Base-by-base conservation (phyloP, 2,797 vertebrate species). In the Pyrocephalus nanus region DNA sequence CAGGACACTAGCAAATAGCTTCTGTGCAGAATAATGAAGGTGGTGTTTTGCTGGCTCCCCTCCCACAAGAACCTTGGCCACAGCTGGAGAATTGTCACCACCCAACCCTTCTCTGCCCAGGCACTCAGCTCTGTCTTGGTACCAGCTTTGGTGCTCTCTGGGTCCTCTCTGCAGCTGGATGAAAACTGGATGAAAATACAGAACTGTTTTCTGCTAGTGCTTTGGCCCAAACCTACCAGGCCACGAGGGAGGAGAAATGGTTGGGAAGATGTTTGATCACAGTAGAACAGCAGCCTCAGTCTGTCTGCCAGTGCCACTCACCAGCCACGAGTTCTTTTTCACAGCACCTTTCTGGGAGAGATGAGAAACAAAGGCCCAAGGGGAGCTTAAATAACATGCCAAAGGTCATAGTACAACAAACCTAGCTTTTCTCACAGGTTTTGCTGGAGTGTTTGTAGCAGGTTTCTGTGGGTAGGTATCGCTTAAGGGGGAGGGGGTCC, bases 241-340 rank as follows among this genome's bases (percentile, higher is more conserved):
- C 38, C 0, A 0, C 0, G 4, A 66, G 40, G 55, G n/a, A 84
- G 58, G 4, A 78, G 58, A 54, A 72, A 23, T 43, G 32, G 4
- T 2, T 51, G 69, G 53, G 69, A 93, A 88, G 65, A 53, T 0
- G 4, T 65, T 74, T 23, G 45, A 61, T 58, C 27, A 5, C 19
- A 7, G 4, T 4, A 22, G 48, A 78, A 25, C 27, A 69, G 47
- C 66, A 92, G 55, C 29, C 40, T 16, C 1, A 1, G 20, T 48
- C 61, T 27, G 12, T 15, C 65, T 25, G n/a, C 58, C 58, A 38
- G 21, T 8, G 22, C 55, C 0, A 5, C 18, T 60, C 13, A 32
- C 15, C 2, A 5, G 32, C 23, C 12, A 5, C 0, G 3, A 1
- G 1, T 8, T 74, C 50, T 61, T 73, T 58, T 43, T 75, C 36